Base-by-base conservation (phyloP, 2,888 invertebrate species). In the Acholoe squamosa region DNA sequence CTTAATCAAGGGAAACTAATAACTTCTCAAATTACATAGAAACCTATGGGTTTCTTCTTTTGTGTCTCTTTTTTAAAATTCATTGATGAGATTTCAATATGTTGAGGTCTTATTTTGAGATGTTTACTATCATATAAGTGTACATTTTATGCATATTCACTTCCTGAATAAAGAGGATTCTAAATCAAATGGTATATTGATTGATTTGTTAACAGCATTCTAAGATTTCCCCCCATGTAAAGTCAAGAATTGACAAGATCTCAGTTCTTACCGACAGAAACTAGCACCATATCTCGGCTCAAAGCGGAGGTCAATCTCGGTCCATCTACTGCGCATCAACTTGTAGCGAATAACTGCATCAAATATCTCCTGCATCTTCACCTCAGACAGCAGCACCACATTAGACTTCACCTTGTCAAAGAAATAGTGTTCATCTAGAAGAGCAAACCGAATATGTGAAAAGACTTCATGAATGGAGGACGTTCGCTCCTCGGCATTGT, bases 401-500 rank as follows among this genome's bases (percentile, higher is more conserved):
- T 90, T 91, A n/a, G 54, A 67, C 77, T 92, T 92, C 67, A 92
- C 91, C 33, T 89, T 88, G 71, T 92, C 92, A 84, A 86, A 92
- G 84, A 92, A 89, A 84, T 88, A 92, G 67, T 92, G 89, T 51
- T 89, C 90, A 34, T 92, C 92, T 3, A 95, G 93, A 5, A 94
- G 92, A 0, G 93, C 93, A 76, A 95, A 92, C 0, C 94, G 92
- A 14, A 95, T 91, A 51, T 92, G 93, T 52, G 93, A 92, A n/a
- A 94, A 90, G n/a, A 94, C 92, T 14, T 91, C 91, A 33, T 92
- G 91, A 14, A 97, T 96, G 94, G 97, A 96, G 52, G 95, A 94
- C 93, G 96, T 96, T 93, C 97, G 96, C 90, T 96, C 96, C 84
- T 96, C 96, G 80, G 96, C 95, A 91, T 97, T 96, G 92, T 96